A percentile compares a stretch with the other conserved stretches of the same genome.
These are phyloP conservation scores for Clepsis dumicolana DNA, from an alignment of 2,888 invertebrate genomes.

Conservation along the genomic window DNA sequence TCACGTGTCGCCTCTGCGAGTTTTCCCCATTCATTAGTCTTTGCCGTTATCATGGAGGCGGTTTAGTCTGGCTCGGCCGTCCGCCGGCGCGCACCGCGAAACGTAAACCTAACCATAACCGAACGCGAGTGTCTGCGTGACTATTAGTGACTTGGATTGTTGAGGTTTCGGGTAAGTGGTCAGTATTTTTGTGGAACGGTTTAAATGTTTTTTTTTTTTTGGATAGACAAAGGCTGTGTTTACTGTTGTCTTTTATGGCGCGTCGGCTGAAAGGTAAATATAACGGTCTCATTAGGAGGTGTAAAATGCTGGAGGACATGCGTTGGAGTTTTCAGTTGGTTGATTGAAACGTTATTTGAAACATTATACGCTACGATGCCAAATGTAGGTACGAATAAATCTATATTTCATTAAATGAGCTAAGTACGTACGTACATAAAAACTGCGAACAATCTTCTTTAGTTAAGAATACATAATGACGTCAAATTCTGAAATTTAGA, in stretches of 20 bases:
- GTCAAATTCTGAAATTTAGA: too few relatives aligned
- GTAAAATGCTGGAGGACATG: neutral
- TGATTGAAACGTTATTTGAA: neutral
- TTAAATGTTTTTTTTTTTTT: neutral
- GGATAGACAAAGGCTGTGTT: neutral
- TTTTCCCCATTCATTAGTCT: slow-evolving; percentile 48
- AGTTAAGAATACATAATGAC: too few relatives aligned
- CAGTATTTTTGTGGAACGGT: neutral
- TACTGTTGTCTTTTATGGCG: neutral
- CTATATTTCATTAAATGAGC: too few relatives aligned
- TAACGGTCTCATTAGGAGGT: neutral
- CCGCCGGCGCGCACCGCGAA: slow-evolving; percentile 39
- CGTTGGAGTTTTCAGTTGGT: neutral
- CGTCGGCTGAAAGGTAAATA: slow-evolving; percentile 4
- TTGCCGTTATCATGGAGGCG: slow-evolving; percentile 47
- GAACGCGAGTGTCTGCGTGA: slow-evolving; percentile 45
- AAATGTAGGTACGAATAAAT: too few relatives aligned
- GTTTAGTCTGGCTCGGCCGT: slow-evolving; percentile 48
- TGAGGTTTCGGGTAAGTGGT: slow-evolving; percentile 28
- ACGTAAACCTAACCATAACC: slow-evolving; percentile 36
- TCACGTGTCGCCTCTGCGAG: slow-evolving; percentile 45
- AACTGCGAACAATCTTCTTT: too few relatives aligned
- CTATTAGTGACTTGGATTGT: slow-evolving; percentile 41
- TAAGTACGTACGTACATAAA: too few relatives aligned
- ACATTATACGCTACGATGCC: too few relatives aligned